Evolutionary conservation across 2,888 invertebrate genomes (phyloP).

Genomic region (Hyppa rectilinea): DNA sequence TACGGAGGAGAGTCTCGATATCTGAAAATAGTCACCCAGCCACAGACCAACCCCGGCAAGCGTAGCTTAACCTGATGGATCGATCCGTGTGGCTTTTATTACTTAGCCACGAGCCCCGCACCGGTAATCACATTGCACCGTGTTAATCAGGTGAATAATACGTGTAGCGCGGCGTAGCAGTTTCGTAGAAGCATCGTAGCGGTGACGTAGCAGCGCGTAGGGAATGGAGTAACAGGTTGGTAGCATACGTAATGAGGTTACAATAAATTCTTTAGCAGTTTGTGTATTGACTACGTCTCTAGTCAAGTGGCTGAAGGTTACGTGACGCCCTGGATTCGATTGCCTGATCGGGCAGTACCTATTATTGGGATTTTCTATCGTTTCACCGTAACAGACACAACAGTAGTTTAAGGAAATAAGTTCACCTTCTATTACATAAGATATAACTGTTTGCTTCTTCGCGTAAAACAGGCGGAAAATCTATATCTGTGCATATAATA

Average conservation of each 20-base stretch:
- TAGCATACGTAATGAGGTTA: neutral
- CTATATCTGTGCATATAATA: too few species aligned
- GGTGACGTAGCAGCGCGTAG: neutral
- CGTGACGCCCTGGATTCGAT: neutral
- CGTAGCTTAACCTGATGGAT: too few species aligned
- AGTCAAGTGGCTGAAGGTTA: neutral
- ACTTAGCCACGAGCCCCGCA: too few species aligned
- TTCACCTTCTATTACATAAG: neutral
- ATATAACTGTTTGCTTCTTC: neutral
- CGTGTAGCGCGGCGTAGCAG: neutral
- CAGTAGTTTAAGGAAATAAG: neutral
- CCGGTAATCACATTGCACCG: neutral
- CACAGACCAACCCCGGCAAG: too few species aligned
- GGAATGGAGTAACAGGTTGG: neutral
- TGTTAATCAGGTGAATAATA: neutral
- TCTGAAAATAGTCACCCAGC: too few species aligned
- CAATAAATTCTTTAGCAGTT: neutral
- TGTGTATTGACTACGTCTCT: neutral
- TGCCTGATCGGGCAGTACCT: too few species aligned
- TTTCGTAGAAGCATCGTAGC: neutral
- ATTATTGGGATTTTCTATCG: too few species aligned
- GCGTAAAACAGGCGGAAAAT: neutral
- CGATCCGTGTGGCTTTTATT: too few species aligned
- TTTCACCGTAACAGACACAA: neutral
- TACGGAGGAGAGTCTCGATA: too few species aligned